Conservation (phyloP, 2,113 vertebrate species). For the Bostrychus sinensis region DNA sequence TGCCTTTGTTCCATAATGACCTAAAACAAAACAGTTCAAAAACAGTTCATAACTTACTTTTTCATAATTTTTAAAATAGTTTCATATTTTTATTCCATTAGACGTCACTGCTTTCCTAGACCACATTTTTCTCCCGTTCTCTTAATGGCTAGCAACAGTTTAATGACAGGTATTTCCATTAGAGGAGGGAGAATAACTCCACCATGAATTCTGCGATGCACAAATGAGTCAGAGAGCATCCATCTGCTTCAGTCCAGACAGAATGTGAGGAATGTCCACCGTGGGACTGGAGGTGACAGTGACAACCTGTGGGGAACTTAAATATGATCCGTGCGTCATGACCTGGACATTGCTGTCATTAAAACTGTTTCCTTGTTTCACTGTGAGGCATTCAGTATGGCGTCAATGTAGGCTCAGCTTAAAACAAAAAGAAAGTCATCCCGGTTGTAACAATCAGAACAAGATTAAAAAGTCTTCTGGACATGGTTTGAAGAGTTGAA, state of each 20-base stretch:
- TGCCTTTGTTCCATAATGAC: too few species aligned
- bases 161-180: neutral
- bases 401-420: too few species aligned
- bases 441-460: too few species aligned
- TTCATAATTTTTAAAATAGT: too few species aligned
- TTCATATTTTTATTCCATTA: neutral
- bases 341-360: conserved; percentile 43
- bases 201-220: neutral
- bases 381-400: neutral
- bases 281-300: conserved; percentile 32
- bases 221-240: conserved; percentile 13
- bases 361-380: conserved; percentile 38
- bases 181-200: neutral
- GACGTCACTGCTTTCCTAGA: neutral
- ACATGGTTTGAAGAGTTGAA: too few species aligned
- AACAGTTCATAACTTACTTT: too few species aligned
- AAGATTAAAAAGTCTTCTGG: too few species aligned
- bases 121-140: neutral
- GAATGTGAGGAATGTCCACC: conserved; percentile 55
- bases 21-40: too few species aligned
- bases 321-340: conserved; percentile 37
- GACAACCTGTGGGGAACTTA: conserved; percentile 39
- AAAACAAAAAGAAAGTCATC: too few species aligned
- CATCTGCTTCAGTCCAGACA: neutral
- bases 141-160: neutral